Evolutionary conservation across 1,140 invertebrate genomes (phyloP).

Genomic region (Tetranychus cinnabarinus): DNA sequence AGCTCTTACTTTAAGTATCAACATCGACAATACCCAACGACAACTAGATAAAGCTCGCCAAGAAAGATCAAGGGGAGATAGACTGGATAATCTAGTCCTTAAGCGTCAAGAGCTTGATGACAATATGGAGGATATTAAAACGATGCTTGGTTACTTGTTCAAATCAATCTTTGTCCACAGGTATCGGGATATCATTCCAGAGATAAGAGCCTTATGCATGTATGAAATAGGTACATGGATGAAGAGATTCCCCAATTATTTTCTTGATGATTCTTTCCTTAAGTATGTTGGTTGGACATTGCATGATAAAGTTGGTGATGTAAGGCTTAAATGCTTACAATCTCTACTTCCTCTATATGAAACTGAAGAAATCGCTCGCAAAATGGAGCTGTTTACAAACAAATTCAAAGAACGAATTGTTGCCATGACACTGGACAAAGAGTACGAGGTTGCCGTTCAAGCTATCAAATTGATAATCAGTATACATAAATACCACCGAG

Average conservation of each 20-base stretch:
- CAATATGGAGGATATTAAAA: slow-evolving; percentile 97
- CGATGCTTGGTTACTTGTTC: slow-evolving; percentile 98
- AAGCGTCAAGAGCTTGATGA: slow-evolving; percentile 82
- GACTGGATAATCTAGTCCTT: slow-evolving; percentile 67
- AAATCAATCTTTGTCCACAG: slow-evolving; percentile 98
- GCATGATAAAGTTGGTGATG: slow-evolving; percentile 64
- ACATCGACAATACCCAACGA: slow-evolving; percentile 84
- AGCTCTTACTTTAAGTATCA: slow-evolving; percentile 76
- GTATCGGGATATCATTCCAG: slow-evolving; percentile 85
- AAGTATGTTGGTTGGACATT: slow-evolving; percentile 99
- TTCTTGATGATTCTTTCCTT: slow-evolving; percentile 84
- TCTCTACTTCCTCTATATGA: slow-evolving; percentile 85
- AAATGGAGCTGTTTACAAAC: slow-evolving; percentile 89
- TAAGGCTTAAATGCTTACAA: slow-evolving; percentile 40
- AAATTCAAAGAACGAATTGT: slow-evolving; percentile 99
- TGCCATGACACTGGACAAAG: slow-evolving; percentile 94
- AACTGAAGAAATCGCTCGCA: slow-evolving; percentile 75
- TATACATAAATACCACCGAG: slow-evolving; percentile 77
- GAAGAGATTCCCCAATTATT: slow-evolving; percentile 93
- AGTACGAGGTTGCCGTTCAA: slow-evolving; percentile 86
- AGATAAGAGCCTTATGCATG: slow-evolving; percentile 94
- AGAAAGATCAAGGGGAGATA: slow-evolving; percentile 44
- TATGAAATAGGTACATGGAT: slow-evolving; percentile 98
- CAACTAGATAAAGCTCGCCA: slow-evolving; percentile 91
- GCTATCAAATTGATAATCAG: slow-evolving; percentile 83